Percentiles rank a stretch among this genome's conserved stretches.
Evolutionary conservation across 2,888 invertebrate genomes (phyloP).

Genomic region (Ennomos quercinarius): DNA sequence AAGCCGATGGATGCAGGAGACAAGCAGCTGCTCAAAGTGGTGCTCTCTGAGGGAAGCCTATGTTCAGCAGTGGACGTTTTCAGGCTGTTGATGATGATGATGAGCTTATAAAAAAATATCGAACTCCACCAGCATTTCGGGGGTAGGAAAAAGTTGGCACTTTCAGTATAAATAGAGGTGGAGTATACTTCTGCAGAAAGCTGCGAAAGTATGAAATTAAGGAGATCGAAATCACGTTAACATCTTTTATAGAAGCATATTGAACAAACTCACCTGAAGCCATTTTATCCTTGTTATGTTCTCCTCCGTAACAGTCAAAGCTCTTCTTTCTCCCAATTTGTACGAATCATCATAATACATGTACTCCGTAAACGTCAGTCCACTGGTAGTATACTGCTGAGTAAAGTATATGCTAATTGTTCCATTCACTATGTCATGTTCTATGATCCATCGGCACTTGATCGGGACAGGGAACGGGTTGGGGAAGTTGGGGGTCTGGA

Average conservation of each 20-base stretch:
- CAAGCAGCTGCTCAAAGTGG: too few relatives aligned
- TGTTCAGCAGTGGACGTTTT: too few relatives aligned
- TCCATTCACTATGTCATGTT: conserved; percentile 90
- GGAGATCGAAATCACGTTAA: background rate
- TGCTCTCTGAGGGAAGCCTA: too few relatives aligned
- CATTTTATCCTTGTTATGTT: conserved; percentile 89
- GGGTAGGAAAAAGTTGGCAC: too few relatives aligned
- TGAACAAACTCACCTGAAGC: conserved; percentile 71
- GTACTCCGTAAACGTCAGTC: conserved; percentile 91
- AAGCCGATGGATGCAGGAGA: too few relatives aligned
- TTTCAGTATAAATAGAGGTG: too few relatives aligned
- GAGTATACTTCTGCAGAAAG: too few relatives aligned
- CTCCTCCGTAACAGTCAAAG: conserved; percentile 90
- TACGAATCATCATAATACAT: conserved; percentile 90
- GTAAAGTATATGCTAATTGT: conserved; percentile 95
- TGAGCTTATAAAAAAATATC: too few relatives aligned
- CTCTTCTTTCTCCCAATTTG: conserved; percentile 87
- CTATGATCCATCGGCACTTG: conserved; percentile 94
- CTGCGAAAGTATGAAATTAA: too few relatives aligned
- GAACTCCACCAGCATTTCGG: too few relatives aligned
- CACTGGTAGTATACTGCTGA: conserved; percentile 93
- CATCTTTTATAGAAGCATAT: conserved; percentile 5
- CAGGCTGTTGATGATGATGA: too few relatives aligned
- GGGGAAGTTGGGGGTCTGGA: conserved; percentile 95
- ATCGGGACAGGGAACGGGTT: conserved; percentile 92